phyloP scores from a whole-genome alignment of 2,113 vertebrate genomes.

The Cryptotis parvus region DNA sequence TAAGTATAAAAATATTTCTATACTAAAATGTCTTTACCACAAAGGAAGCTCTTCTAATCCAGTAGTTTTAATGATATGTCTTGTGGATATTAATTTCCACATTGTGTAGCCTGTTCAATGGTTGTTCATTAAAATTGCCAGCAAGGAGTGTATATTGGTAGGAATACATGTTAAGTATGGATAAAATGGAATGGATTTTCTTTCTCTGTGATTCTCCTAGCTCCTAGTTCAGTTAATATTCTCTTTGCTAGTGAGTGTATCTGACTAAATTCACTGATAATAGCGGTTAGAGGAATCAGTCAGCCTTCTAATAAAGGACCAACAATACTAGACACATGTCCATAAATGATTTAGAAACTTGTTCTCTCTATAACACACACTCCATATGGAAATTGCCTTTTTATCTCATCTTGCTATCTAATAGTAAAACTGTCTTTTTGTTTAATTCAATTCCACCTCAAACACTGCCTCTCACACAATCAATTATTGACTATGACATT shows the following conservation, averaged over 20 bases:
- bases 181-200: neutral
- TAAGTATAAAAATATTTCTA: neutral
- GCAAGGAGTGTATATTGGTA: neutral
- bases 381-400: constrained; percentile 30
- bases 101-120: neutral
- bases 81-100: neutral
- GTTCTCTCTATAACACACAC: constrained; percentile 21
- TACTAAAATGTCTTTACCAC: neutral
- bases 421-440: constrained; percentile 25
- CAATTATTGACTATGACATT: constrained; percentile 32
- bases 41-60: constrained; percentile 23
- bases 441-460: constrained; percentile 36
- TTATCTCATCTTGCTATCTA: constrained; percentile 42
- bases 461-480: neutral
- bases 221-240: constrained; percentile 4
- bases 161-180: neutral
- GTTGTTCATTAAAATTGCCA: constrained; percentile 29
- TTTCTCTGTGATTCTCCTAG: neutral
- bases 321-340: constrained; percentile 38
- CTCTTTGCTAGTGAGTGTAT: neutral
- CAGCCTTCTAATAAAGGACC: neutral
- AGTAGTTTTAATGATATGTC: neutral
- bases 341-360: constrained; percentile 39
- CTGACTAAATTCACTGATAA: constrained; percentile 12
- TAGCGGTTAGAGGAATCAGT: neutral